Percentiles rank a stretch among this genome's conserved stretches.
Conservation (phyloP, 2,888 invertebrate species). For the Allacma fusca region DNA sequence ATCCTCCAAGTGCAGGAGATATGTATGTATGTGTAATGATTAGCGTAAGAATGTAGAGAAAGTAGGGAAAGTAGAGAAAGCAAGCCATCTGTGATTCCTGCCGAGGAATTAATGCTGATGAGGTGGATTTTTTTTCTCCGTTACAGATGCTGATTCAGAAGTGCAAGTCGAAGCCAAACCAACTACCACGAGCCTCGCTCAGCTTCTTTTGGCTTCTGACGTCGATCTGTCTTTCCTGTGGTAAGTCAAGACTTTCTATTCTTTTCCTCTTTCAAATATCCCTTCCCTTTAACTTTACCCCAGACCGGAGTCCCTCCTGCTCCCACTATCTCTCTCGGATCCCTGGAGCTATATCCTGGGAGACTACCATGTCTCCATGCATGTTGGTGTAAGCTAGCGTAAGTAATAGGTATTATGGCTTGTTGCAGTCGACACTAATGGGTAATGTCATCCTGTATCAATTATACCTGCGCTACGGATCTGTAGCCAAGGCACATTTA, state of each 20-base stretch:
- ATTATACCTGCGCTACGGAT: too few relatives aligned
- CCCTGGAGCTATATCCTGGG: too few relatives aligned
- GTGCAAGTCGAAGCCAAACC: slow-evolving; percentile 41
- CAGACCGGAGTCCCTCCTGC: not conserved
- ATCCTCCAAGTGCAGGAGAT: not conserved
- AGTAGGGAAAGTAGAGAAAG: slow-evolving; percentile 5
- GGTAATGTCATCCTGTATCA: too few relatives aligned
- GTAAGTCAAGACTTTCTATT: slow-evolving; percentile 30
- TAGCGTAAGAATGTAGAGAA: slow-evolving; percentile 4
- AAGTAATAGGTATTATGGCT: too few relatives aligned
- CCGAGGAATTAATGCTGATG: slow-evolving; percentile 45
- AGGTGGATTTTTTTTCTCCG: slow-evolving; percentile 41
- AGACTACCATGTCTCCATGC: too few relatives aligned
- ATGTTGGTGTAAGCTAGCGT: too few relatives aligned
- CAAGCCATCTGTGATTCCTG: slow-evolving; percentile 43
- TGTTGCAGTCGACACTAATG: too few relatives aligned
- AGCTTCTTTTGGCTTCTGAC: slow-evolving; percentile 36
- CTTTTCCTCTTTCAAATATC: not conserved
- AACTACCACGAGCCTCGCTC: slow-evolving; percentile 35
- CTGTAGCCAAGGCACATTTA: too few relatives aligned
- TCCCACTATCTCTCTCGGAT: too few relatives aligned
- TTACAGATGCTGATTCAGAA: slow-evolving; percentile 42
- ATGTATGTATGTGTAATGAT: not conserved
- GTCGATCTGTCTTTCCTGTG: slow-evolving; percentile 46
- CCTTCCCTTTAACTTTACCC: not conserved